A percentile compares a stretch with the other conserved stretches of the same genome.
phyloP scores from a whole-genome alignment of 1,140 invertebrate species.

The Zelostemma sp. region DNA sequence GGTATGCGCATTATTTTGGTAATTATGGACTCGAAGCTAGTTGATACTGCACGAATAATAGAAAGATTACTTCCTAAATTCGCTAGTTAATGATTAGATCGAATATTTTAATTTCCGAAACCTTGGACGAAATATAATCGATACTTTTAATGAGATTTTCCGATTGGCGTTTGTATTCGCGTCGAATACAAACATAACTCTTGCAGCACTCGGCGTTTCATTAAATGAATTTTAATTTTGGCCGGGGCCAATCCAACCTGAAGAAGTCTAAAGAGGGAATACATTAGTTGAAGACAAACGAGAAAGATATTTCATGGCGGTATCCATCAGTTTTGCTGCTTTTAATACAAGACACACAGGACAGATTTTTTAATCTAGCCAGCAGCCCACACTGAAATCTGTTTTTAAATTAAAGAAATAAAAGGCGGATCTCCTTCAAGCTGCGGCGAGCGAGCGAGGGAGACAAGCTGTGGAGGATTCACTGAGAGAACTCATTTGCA shows the following conservation, averaged over 20 bases:
- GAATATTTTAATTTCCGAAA: neutral
- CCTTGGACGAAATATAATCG: neutral
- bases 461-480: constrained; percentile 27
- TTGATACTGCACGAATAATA: neutral
- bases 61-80: neutral
- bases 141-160: no score
- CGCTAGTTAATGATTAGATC: neutral
- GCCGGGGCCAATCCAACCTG: neutral
- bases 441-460: constrained; percentile 11
- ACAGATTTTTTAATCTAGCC: constrained; percentile 60
- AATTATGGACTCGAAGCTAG: constrained; percentile 50
- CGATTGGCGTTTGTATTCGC: neutral
- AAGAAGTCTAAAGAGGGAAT: constrained; percentile 9
- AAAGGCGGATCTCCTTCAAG: constrained; percentile 49
- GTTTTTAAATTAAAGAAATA: constrained; percentile 66
- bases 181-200: neutral
- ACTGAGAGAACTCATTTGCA: constrained; percentile 66
- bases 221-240: constrained; percentile 11
- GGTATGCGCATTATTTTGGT: constrained; percentile 54
- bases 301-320: constrained; percentile 13
- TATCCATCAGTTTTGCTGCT: constrained; percentile 15
- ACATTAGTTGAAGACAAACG: constrained; percentile 14
- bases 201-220: constrained; percentile 1
- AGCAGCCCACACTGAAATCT: constrained; percentile 56
- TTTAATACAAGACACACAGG: constrained; percentile 14